phyloP scores from a whole-genome alignment of 2,888 invertebrate genomes.

The Agriopis marginaria region DNA sequence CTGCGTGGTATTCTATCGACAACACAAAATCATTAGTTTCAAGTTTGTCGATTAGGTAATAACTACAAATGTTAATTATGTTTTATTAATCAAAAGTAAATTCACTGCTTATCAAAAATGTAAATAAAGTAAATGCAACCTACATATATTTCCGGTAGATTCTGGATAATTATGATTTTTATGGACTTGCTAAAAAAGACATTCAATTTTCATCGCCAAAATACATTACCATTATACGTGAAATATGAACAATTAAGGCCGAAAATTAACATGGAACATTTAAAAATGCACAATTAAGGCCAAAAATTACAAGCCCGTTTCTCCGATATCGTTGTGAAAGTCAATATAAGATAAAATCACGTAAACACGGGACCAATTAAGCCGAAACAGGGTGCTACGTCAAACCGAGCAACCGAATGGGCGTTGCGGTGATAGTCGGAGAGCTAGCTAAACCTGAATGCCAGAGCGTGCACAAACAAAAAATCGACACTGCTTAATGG shows the following conservation, averaged over 20 bases:
- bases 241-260: slow-evolving; percentile 18
- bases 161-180: not conserved
- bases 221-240: not conserved
- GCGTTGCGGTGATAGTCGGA: slow-evolving; percentile 27
- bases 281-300: slow-evolving; percentile 23
- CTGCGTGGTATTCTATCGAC: too few relatives aligned
- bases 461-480: too few relatives aligned
- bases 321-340: slow-evolving; percentile 31
- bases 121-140: too few relatives aligned
- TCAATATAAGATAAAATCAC: slow-evolving; percentile 43
- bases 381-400: slow-evolving; percentile 44
- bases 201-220: not conserved
- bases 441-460: slow-evolving; percentile 7
- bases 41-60: too few relatives aligned
- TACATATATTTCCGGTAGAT: not conserved
- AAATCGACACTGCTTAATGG: too few relatives aligned
- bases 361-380: slow-evolving; percentile 48
- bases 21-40: too few relatives aligned
- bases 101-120: too few relatives aligned
- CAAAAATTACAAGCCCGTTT: slow-evolving; percentile 22
- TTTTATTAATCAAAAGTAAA: too few relatives aligned
- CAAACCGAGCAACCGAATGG: slow-evolving; percentile 38
- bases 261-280: slow-evolving; percentile 3
- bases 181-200: not conserved
- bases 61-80: too few relatives aligned